Percentiles rank a stretch among this genome's conserved stretches.
Conservation (phyloP, 2,888 invertebrate species). For the Mantis religiosa region DNA sequence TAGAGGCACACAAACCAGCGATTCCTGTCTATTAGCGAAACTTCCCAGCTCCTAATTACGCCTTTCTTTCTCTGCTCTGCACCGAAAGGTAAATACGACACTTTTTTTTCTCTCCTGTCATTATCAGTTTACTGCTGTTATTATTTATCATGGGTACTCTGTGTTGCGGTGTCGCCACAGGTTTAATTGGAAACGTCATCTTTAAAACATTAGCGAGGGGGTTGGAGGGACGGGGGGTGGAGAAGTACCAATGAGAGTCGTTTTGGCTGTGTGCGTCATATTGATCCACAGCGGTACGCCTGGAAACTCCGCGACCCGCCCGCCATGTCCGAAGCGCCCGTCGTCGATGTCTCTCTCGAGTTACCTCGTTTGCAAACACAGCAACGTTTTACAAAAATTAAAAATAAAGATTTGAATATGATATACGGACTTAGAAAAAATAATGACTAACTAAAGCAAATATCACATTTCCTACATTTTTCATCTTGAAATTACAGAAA, state of each 20-base stretch:
- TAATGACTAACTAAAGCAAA: too few relatives aligned
- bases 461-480: too few relatives aligned
- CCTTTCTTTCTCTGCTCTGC: background rate
- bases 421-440: too few relatives aligned
- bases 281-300: background rate
- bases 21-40: background rate
- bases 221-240: background rate
- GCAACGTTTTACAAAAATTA: too few relatives aligned
- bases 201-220: background rate
- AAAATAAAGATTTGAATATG: too few relatives aligned
- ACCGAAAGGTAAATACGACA: background rate
- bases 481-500: too few relatives aligned
- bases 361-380: background rate
- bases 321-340: background rate
- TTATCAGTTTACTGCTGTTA: background rate
- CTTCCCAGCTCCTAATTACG: background rate
- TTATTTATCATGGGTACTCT: background rate
- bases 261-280: background rate
- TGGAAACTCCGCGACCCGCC: background rate
- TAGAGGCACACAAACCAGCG: background rate
- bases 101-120: background rate
- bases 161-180: background rate
- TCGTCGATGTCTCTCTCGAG: background rate
- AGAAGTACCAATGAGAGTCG: slow-evolving; percentile 7
- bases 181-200: slow-evolving; percentile 10